Conservation (phyloP, 2,797 vertebrate species). For the Etheostoma perlongum region DNA sequence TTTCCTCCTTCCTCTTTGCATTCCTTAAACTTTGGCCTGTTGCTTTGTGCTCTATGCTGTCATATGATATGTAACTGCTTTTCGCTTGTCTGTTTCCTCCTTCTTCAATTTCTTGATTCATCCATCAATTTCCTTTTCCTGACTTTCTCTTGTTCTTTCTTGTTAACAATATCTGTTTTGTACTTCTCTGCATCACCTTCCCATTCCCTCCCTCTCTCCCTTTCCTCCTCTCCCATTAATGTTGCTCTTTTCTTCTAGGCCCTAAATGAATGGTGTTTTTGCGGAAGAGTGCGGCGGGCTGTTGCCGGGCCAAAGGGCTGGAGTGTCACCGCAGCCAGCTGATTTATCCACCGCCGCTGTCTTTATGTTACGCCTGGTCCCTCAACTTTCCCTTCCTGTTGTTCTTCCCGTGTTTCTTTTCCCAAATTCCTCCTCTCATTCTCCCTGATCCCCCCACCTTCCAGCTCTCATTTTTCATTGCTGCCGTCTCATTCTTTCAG, state of each 20-base stretch:
- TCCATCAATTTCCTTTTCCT: conserved; percentile 7
- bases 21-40: conserved; percentile 73
- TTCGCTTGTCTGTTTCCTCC: conserved; percentile 8
- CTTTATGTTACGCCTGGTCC: conserved; percentile 84
- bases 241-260: conserved; percentile 57
- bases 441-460: conserved; percentile 54
- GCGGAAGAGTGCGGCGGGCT: conserved; percentile 78
- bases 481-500: conserved; percentile 59
- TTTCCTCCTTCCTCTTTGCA: conserved; percentile 71
- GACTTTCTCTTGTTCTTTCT: conserved; percentile 7
- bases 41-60: conserved; percentile 47
- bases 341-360: conserved; percentile 86
- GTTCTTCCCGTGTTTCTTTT: conserved; percentile 86
- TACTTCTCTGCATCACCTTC: conserved; percentile 42
- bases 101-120: conserved; percentile 4
- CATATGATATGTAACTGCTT: conserved; percentile 11
- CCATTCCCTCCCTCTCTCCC: conserved; percentile 28
- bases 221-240: conserved; percentile 33
- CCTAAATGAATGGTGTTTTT: conserved; percentile 84
- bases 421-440: conserved; percentile 76
- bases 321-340: conserved; percentile 77
- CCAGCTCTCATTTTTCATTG: conserved; percentile 66
- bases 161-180: conserved; percentile 37
- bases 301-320: conserved; percentile 70
- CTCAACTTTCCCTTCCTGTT: conserved; percentile 87